Base-by-base conservation (phyloP, 2,113 vertebrate genomes). In the Scortum barcoo region DNA sequence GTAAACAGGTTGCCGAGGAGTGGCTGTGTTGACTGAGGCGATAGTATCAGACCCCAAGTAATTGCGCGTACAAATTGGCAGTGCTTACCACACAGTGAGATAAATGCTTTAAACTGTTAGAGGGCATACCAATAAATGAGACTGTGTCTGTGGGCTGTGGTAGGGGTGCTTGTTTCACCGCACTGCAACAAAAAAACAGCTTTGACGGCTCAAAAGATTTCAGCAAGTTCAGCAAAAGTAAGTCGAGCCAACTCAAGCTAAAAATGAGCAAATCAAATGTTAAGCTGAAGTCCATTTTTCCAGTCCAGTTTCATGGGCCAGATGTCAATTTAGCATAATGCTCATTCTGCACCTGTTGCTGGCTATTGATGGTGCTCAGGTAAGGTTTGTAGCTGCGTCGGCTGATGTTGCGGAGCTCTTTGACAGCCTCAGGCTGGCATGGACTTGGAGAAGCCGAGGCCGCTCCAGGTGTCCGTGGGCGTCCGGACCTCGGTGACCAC, bases 401-500 rank as follows among this genome's bases (percentile, higher is more conserved):
- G 89, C 92, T 92, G 72, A 95, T 83, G 62, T 90, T 92, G 46
- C 96, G 94, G 5, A 96, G 91, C 77, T 96, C 95, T 84, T 95
- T 95, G 30, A 95, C 72, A 4, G 95, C 95, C 53, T 96, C 96
- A n/a, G 0, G 94, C 93, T 9, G 96, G 96, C 96, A 96, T 96
- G 7, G 96, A 96, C 81, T 96, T 96, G 42, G 96, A 96, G 87
- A 96, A 96, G 61, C 96, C 96, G 7, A 96, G 91, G 17, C 96
- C 96, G 22, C 95, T 96, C 96, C 96, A 96, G 1, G 94, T 95
- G 89, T 96, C 95, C 14, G 96, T 96, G 54, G 96, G 96, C 1
- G 93, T 96, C 68, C 91, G 94, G 22, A 96, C 95, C 85, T 96
- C 95, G 1, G 95, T 95, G 78, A 95, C 92, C 75, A 96, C 91